Conservation (phyloP, 1,140 invertebrate genomes). For the Meteorus sp. region DNA sequence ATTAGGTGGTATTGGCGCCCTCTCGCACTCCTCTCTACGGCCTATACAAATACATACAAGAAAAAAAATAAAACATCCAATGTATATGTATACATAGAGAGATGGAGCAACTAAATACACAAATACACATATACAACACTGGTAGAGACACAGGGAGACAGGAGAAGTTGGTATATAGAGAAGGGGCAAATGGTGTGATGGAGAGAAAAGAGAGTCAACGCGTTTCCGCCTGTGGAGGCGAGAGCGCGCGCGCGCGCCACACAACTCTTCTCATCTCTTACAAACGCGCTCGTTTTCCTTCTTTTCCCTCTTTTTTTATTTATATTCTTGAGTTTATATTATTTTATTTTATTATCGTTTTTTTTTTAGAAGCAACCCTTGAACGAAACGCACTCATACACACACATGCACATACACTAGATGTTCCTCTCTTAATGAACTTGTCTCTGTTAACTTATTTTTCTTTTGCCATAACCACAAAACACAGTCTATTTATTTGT, state of each 20-base stretch:
- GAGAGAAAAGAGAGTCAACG: background rate
- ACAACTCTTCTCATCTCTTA: background rate
- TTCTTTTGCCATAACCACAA: too few relatives aligned
- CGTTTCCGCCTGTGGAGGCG: constrained; percentile 5
- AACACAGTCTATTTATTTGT: too few relatives aligned
- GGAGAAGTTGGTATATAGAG: background rate
- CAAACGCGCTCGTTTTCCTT: too few relatives aligned
- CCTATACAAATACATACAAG: background rate
- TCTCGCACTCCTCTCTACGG: background rate
- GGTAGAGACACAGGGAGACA: too few relatives aligned
- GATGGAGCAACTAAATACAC: too few relatives aligned
- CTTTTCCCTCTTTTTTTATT: background rate
- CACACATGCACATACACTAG: too few relatives aligned
- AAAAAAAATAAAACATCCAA: too few relatives aligned
- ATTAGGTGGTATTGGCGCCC: too few relatives aligned
- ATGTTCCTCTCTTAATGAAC: too few relatives aligned
- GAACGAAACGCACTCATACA: too few relatives aligned
- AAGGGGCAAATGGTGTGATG: background rate
- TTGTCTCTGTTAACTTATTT: too few relatives aligned
- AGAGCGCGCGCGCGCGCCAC: constrained; percentile 3
- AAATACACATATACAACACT: background rate
- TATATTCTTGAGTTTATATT: background rate
- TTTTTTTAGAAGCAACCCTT: background rate
- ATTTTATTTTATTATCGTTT: background rate
- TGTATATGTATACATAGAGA: too few relatives aligned